Evolutionary conservation across 35 echinoderm and acorn worm species (phyloP).

Genomic region (Hemicentrotus pulcherrimus): DNA sequence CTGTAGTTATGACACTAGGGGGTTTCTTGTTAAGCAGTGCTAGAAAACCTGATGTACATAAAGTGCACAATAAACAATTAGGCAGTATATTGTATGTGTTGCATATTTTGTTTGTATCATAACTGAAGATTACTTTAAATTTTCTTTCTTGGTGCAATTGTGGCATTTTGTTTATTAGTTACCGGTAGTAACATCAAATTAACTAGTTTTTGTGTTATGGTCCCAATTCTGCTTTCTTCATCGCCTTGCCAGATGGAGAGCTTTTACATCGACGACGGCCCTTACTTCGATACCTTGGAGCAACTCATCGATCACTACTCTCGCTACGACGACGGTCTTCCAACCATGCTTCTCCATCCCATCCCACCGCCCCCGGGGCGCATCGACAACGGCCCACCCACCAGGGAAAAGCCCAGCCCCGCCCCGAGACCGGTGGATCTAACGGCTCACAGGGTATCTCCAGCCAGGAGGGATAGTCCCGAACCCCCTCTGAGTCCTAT

Average conservation of each 20-base stretch:
- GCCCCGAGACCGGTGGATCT: constrained; percentile 64
- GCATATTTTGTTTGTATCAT: too few species aligned
- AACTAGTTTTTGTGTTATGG: neutral
- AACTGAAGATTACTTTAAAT: too few species aligned
- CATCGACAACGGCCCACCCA: neutral
- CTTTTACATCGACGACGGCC: constrained; percentile 72
- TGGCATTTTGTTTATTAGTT: too few species aligned
- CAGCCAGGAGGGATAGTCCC: constrained; percentile 38
- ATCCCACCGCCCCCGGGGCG: constrained; percentile 9
- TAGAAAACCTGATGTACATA: too few species aligned
- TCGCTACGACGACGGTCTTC: constrained; percentile 69
- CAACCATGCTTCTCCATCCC: constrained; percentile 55
- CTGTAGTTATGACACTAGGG: too few species aligned
- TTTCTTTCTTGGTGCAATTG: too few species aligned
- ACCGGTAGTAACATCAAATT: too few species aligned
- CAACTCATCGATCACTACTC: constrained; percentile 75
- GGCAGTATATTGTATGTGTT: too few species aligned
- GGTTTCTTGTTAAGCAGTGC: too few species aligned
- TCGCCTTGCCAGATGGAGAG: constrained; percentile 35
- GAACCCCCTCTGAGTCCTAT: constrained; percentile 23
- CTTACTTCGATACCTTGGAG: constrained; percentile 70
- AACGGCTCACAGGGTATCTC: neutral
- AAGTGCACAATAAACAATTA: too few species aligned
- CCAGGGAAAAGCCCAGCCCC: constrained; percentile 2
- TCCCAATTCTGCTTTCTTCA: neutral